Percentiles rank a stretch among this genome's conserved stretches.
Evolutionary conservation across 2,113 vertebrate genomes (phyloP).

Genomic region (Lichenostomus cassidix): DNA sequence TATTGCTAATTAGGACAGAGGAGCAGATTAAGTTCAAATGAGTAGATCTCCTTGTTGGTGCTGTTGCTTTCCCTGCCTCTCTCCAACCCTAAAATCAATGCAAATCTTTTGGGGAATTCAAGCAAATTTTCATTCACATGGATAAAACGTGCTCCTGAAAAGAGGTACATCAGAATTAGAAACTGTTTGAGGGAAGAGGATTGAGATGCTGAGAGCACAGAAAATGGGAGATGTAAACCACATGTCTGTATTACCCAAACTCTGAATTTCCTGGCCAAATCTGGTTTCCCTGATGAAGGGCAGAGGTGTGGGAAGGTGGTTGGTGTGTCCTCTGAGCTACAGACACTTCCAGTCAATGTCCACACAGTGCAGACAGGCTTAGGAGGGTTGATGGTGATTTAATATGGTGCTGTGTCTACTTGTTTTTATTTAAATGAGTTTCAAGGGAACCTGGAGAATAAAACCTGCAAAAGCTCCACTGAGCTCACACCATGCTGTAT

Average conservation of each 20-base stretch:
- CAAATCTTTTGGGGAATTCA: background rate
- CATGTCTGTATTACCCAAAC: rapidly evolving
- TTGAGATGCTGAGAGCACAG: background rate
- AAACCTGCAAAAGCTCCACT: background rate
- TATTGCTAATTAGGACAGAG: background rate
- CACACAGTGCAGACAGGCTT: background rate
- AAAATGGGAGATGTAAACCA: background rate
- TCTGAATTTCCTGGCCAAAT: background rate
- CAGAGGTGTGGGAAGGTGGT: background rate
- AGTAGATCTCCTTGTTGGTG: background rate
- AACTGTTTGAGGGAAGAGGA: background rate
- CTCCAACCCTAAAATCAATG: background rate
- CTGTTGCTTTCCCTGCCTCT: background rate
- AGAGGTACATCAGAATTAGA: background rate
- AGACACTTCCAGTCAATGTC: background rate
- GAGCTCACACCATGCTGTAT: background rate
- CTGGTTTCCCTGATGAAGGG: background rate
- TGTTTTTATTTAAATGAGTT: background rate
- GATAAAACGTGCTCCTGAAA: rapidly evolving
- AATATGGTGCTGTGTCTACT: rapidly evolving
- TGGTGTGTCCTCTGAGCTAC: background rate
- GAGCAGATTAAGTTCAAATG: background rate
- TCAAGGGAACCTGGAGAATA: background rate
- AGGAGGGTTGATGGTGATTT: background rate
- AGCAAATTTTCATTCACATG: background rate